phyloP scores from a whole-genome alignment of 2,797 vertebrate genomes.

The Craterocephalus amniculus region DNA sequence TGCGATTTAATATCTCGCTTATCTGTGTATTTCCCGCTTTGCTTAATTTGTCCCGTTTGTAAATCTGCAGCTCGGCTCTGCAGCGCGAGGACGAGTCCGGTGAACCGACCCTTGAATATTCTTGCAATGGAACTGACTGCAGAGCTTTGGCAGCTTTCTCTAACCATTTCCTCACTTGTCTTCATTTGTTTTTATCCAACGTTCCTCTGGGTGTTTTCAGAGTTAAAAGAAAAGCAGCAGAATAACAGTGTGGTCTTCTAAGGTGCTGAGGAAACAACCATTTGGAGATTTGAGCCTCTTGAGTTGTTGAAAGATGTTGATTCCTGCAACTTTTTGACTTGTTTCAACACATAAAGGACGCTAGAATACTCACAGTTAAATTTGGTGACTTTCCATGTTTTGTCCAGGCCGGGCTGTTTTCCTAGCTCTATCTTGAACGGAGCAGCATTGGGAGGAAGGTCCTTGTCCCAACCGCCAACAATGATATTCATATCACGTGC shows the following conservation, averaged over 20 bases:
- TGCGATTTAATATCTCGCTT: constrained; percentile 63
- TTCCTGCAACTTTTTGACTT: no score
- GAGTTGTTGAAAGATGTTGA: no score
- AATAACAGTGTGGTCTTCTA: background rate
- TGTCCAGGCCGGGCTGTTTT: constrained; percentile 90
- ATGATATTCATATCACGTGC: constrained; percentile 90
- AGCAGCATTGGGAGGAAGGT: constrained; percentile 91
- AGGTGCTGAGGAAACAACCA: no score
- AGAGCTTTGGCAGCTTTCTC: constrained; percentile 14
- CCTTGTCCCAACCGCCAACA: constrained; percentile 90
- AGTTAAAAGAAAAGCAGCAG: background rate
- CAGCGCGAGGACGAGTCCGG: constrained; percentile 8
- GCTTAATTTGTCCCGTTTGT: constrained; percentile 29
- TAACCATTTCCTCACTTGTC: background rate
- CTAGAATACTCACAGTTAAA: constrained; percentile 91
- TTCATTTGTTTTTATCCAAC: background rate
- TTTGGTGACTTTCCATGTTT: constrained; percentile 92
- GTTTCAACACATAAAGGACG: no score
- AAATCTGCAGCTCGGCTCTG: constrained; percentile 5
- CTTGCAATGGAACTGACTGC: background rate
- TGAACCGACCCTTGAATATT: constrained; percentile 17
- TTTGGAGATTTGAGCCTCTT: no score
- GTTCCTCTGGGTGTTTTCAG: constrained; percentile 9
- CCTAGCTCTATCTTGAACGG: constrained; percentile 95
- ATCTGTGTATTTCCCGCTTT: constrained; percentile 23